Percentiles rank a stretch among this genome's conserved stretches.
Evolutionary conservation across 2,113 vertebrate species (phyloP).

Genomic region (Cavia aperea): DNA sequence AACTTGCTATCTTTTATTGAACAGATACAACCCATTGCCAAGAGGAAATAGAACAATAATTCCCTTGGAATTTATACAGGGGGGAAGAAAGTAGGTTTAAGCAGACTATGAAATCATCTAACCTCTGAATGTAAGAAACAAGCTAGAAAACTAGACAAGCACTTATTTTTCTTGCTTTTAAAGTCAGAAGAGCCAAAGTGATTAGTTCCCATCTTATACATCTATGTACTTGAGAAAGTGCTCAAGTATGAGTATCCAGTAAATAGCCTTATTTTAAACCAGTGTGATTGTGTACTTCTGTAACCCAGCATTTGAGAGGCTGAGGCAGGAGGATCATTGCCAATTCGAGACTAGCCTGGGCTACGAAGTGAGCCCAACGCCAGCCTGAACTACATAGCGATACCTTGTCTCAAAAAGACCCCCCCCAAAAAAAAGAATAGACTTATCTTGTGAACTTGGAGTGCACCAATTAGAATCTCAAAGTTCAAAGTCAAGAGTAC

Average conservation of each 20-base stretch:
- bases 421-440: neutral
- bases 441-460: neutral
- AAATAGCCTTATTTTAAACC: neutral
- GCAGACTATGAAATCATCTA: neutral
- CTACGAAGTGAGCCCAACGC: too few relatives aligned
- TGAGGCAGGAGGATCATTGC: too few relatives aligned
- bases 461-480: neutral
- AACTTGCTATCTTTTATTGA: conserved; percentile 40
- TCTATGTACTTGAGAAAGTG: neutral
- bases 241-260: neutral
- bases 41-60: conserved; percentile 13
- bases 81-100: conserved; percentile 21
- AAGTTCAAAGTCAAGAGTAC: neutral
- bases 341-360: too few relatives aligned
- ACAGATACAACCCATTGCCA: neutral
- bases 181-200: neutral
- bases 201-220: neutral
- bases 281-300: too few relatives aligned
- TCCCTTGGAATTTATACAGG: conserved; percentile 5
- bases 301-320: too few relatives aligned
- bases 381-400: too few relatives aligned
- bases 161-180: neutral
- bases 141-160: neutral
- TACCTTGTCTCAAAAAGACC: too few relatives aligned
- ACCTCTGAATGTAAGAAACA: conserved; percentile 20